These are phyloP conservation scores for Otis tarda DNA, from an alignment of 2,113 vertebrate genomes.

Conservation along the genomic window DNA sequence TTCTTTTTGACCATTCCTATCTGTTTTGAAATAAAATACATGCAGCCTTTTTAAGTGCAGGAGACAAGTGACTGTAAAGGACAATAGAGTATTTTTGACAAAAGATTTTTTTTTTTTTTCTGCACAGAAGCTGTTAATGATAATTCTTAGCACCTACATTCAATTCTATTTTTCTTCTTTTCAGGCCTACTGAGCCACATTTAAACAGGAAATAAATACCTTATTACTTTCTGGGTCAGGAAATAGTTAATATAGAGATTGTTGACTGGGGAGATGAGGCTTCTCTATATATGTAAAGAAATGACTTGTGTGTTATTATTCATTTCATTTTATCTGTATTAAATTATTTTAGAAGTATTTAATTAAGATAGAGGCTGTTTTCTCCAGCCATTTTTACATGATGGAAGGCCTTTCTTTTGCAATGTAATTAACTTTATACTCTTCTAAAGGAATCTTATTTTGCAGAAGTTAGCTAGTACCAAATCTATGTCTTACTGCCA, in stretches of 20 bases:
- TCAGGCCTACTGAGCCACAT: background rate
- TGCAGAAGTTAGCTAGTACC: background rate
- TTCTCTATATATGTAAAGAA: background rate
- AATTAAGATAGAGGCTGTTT: background rate
- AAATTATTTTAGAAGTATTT: background rate
- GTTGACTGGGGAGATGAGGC: background rate
- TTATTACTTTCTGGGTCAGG: background rate
- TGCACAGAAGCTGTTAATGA: background rate
- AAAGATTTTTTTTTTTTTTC: background rate
- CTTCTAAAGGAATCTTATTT: background rate
- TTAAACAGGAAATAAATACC: slow-evolving; percentile 19
- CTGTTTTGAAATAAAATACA: slow-evolving; percentile 25
- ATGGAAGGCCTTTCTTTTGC: background rate
- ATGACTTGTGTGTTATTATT: background rate
- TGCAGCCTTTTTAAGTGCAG: background rate
- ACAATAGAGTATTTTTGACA: background rate
- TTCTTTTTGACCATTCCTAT: background rate
- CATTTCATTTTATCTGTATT: background rate
- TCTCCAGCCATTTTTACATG: background rate
- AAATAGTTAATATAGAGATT: background rate
- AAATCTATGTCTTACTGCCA: background rate
- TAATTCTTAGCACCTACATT: background rate
- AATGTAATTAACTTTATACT: background rate
- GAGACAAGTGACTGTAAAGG: background rate
- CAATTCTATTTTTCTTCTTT: slow-evolving; percentile 27